phyloP scores from a whole-genome alignment of 2,113 vertebrate genomes.

The Melospiza georgiana region DNA sequence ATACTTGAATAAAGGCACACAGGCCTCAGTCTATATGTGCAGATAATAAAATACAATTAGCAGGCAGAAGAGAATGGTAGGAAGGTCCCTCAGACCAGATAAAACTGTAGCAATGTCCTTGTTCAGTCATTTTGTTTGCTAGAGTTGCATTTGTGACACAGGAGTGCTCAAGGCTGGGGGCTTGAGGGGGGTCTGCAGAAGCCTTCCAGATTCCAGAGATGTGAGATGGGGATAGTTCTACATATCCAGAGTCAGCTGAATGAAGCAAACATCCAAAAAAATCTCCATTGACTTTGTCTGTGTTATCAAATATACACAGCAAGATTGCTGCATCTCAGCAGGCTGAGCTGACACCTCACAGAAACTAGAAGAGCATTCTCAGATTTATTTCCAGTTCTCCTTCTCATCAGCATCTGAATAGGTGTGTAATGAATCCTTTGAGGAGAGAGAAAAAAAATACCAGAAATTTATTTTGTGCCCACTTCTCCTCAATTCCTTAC shows the following conservation, averaged over 20 bases:
- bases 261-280: not conserved
- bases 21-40: not conserved
- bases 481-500: not conserved
- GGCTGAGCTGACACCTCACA: not conserved
- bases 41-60: not conserved
- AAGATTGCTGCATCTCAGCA: not conserved
- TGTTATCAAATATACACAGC: not conserved
- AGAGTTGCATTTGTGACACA: not conserved
- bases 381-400: conserved; percentile 38
- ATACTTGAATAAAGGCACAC: not conserved
- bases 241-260: not conserved
- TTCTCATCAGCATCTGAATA: not conserved
- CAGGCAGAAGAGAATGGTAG: not conserved
- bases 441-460: rapidly evolving
- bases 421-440: not conserved
- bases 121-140: not conserved
- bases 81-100: not conserved
- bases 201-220: not conserved
- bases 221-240: not conserved
- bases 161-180: not conserved
- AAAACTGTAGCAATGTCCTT: not conserved
- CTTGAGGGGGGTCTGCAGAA: not conserved
- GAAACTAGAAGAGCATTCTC: not conserved
- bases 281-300: not conserved
- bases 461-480: not conserved